These are phyloP conservation scores for Gallinago nigripennis DNA, from an alignment of 2,797 vertebrate species.

Conservation along the genomic window DNA sequence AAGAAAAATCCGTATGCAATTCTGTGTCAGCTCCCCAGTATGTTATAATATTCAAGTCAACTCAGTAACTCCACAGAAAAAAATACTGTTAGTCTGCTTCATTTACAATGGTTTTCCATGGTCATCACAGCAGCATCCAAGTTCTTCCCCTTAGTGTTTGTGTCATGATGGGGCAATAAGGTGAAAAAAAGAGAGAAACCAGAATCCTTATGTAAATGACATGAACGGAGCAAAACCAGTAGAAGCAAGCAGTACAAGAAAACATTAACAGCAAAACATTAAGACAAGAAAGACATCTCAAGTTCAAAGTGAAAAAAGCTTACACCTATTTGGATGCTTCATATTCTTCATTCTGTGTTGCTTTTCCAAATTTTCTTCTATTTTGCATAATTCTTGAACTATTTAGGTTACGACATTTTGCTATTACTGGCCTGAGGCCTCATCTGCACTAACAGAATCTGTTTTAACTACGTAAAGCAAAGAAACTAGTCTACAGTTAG, in stretches of 20 bases:
- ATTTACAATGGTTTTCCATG: not conserved
- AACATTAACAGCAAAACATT: not conserved
- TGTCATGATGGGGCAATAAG: not conserved
- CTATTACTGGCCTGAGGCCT: not conserved
- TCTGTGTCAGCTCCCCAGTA: not conserved
- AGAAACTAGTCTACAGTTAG: not conserved
- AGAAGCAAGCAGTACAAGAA: not conserved
- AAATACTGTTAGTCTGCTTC: not conserved
- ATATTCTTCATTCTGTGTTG: not conserved
- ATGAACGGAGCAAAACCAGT: not conserved
- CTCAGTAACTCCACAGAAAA: not conserved
- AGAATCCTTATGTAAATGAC: not conserved
- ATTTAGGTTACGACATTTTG: not conserved
- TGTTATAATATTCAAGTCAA: accelerated
- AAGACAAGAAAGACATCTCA: not conserved
- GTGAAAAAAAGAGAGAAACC: not conserved
- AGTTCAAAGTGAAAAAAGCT: not conserved
- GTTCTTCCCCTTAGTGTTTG: not conserved
- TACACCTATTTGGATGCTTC: not conserved
- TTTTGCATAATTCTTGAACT: not conserved
- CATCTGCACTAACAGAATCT: not conserved
- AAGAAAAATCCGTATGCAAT: not conserved
- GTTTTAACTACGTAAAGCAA: not conserved
- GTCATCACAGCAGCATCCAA: not conserved
- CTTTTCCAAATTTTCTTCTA: not conserved